A percentile compares a stretch with the other conserved stretches of the same genome.
phyloP scores from a whole-genome alignment of 2,113 vertebrate species.

The Cavia aperea region DNA sequence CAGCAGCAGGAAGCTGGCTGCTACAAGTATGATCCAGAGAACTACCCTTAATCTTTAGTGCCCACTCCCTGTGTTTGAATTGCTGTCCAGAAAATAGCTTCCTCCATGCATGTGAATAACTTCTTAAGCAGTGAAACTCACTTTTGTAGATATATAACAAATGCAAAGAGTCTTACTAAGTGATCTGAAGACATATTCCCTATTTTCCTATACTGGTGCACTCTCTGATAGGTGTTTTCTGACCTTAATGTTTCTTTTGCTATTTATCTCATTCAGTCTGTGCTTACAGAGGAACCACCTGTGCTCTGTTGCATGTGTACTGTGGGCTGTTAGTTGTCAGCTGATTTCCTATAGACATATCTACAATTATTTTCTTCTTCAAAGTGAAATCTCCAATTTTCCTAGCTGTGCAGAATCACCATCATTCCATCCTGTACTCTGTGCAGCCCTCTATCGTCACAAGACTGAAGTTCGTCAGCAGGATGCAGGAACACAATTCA shows the following conservation, averaged over 20 bases:
- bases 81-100: not conserved
- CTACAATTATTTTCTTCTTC: not conserved
- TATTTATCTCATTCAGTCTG: no score
- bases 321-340: accelerated
- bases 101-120: not conserved
- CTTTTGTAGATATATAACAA: not conserved
- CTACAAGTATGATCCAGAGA: not conserved
- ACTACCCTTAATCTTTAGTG: not conserved
- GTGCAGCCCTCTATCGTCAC: not conserved
- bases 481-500: accelerated
- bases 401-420: not conserved
- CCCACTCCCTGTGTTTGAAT: not conserved
- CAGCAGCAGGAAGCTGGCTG: not conserved
- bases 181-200: not conserved
- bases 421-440: not conserved
- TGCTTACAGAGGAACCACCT: no score
- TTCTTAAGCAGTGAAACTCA: not conserved
- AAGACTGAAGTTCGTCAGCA: not conserved
- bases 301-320: accelerated
- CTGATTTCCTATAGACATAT: accelerated
- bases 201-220: not conserved
- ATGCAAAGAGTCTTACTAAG: not conserved
- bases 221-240: not conserved
- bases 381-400: accelerated
- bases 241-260: no score